Conservation (phyloP, 2,797 vertebrate genomes). For the Gallinago stenura region DNA sequence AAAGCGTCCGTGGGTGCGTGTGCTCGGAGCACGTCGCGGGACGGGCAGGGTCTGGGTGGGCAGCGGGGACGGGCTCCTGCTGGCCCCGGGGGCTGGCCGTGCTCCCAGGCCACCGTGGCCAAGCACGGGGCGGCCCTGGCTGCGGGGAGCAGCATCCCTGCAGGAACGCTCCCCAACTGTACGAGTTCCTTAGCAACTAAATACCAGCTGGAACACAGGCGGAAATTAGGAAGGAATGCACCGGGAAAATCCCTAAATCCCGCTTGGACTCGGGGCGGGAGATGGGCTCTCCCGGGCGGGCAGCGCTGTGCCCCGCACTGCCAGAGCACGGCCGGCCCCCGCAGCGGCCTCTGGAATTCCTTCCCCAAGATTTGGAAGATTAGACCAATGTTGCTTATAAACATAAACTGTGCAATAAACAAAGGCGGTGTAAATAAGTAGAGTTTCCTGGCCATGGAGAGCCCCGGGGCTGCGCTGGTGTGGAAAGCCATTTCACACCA, state of each 20-base stretch:
- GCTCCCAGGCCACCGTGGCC: not conserved
- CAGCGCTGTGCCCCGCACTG: not conserved
- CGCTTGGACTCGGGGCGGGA: not conserved
- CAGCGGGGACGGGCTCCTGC: not conserved
- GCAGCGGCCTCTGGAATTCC: constrained; percentile 44
- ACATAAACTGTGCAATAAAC: constrained; percentile 70
- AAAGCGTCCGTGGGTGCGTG: not conserved
- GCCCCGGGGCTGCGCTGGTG: not conserved
- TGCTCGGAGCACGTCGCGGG: rapidly evolving
- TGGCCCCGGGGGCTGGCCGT: not conserved
- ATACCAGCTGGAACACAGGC: constrained; percentile 34
- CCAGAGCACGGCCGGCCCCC: not conserved
- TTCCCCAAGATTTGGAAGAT: constrained; percentile 46
- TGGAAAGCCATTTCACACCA: constrained; percentile 4
- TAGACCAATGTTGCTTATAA: constrained; percentile 60
- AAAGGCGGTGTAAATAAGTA: constrained; percentile 63
- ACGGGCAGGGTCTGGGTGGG: rapidly evolving
- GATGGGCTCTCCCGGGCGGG: not conserved
- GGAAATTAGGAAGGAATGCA: constrained; percentile 47
- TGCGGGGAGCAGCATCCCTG: not conserved
- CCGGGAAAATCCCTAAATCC: constrained; percentile 41
- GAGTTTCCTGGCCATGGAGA: not conserved
- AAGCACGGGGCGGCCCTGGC: not conserved
- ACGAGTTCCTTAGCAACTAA: constrained; percentile 28
- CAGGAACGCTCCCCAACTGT: not conserved